A percentile compares a stretch with the other conserved stretches of the same genome.
phyloP scores from a whole-genome alignment of 2,113 vertebrate species.

The Pantherophis guttatus region DNA sequence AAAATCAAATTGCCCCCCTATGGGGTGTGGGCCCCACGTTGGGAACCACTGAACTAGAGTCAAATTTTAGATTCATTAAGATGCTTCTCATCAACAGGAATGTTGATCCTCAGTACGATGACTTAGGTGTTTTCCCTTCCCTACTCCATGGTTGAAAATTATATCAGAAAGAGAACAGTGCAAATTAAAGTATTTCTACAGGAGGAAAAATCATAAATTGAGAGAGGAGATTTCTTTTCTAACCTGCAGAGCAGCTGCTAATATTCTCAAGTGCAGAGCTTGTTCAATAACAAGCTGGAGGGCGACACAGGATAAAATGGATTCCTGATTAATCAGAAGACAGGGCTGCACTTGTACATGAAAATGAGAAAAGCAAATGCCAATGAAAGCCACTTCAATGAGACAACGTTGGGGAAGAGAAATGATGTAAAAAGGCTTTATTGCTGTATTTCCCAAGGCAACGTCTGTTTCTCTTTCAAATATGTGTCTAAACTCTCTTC shows the following conservation, averaged over 20 bases:
- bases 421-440: background rate
- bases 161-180: background rate
- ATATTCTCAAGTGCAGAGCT: background rate
- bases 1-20: no score
- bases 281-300: background rate
- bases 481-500: background rate
- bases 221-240: slow-evolving; percentile 13
- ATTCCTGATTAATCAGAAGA: slow-evolving; percentile 1
- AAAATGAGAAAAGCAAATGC: background rate
- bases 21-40: no score
- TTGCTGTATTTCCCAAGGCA: background rate
- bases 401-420: background rate
- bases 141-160: background rate
- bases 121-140: background rate
- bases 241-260: background rate
- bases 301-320: slow-evolving; percentile 11
- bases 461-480: slow-evolving; percentile 1
- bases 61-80: background rate
- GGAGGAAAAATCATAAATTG: background rate
- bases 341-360: background rate
- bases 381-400: rapidly evolving
- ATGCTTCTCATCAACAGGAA: slow-evolving; percentile 9
- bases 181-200: slow-evolving; percentile 14
- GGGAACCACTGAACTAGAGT: background rate
- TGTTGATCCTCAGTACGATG: background rate